A percentile compares a stretch with the other conserved stretches of the same genome.
Evolutionary conservation across 2,797 vertebrate species (phyloP).

Genomic region (Centropyge bicolor): DNA sequence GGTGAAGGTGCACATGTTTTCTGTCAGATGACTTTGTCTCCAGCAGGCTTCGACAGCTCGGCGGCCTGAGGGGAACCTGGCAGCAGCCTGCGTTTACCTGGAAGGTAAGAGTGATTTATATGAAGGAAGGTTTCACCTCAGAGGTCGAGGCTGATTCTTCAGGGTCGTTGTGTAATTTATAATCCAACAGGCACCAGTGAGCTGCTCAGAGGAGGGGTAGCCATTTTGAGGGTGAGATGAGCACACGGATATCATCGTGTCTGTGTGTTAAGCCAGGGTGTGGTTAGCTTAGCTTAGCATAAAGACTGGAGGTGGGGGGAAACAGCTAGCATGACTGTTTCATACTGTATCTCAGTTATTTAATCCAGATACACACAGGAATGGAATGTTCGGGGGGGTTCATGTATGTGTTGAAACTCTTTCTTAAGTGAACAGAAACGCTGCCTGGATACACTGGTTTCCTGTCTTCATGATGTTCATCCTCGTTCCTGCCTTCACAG

Average conservation of each 20-base stretch:
- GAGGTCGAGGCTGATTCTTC: no score
- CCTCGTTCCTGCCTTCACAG: no score
- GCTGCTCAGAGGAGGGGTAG: not conserved
- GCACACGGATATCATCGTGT: not conserved
- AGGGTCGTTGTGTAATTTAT: not conserved
- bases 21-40: not conserved
- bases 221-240: not conserved
- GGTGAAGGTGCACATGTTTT: not conserved
- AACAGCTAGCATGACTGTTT: not conserved
- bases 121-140: slow-evolving; percentile 3
- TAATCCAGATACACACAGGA: not conserved
- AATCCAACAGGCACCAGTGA: not conserved
- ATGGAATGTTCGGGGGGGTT: not conserved
- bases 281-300: not conserved
- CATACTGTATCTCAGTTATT: not conserved
- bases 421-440: not conserved
- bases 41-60: not conserved
- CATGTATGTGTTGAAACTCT: rapidly evolving
- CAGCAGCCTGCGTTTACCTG: not conserved
- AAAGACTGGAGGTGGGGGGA: no score
- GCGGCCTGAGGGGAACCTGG: not conserved
- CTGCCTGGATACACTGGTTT: not conserved
- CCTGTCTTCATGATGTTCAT: not conserved
- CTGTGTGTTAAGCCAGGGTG: not conserved
- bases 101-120: not conserved